Evolutionary conservation across 2,888 invertebrate genomes (phyloP).

Genomic region (Heliconius hortense): DNA sequence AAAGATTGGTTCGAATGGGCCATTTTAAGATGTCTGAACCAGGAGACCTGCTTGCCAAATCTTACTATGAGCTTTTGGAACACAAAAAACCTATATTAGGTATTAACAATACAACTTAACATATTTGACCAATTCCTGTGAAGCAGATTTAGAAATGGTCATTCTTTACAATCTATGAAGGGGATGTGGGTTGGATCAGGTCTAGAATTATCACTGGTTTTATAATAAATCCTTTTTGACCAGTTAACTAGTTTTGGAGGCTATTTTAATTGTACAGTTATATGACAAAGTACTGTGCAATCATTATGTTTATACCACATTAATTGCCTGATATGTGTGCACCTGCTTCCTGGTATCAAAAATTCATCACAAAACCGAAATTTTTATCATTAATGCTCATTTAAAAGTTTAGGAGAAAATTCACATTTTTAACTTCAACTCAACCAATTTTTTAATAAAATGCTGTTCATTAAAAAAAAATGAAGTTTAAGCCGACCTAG

Average conservation of each 20-base stretch:
- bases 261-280: not conserved
- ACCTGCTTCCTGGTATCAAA: not conserved
- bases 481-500: too few relatives aligned
- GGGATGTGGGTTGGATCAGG: too few relatives aligned
- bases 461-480: not conserved
- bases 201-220: too few relatives aligned
- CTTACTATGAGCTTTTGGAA: slow-evolving; percentile 95
- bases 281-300: not conserved
- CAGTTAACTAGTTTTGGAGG: not conserved
- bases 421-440: not conserved
- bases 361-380: not conserved
- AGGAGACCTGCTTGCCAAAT: slow-evolving; percentile 92
- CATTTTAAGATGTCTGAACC: slow-evolving; percentile 94
- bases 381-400: not conserved
- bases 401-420: not conserved
- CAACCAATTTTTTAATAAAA: not conserved
- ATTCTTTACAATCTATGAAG: too few relatives aligned
- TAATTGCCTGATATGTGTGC: not conserved
- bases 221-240: too few relatives aligned
- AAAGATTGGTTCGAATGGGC: slow-evolving; percentile 94
- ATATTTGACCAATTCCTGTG: not conserved
- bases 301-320: too few relatives aligned
- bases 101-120: slow-evolving; percentile 54
- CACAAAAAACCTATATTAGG: slow-evolving; percentile 96
- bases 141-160: too few relatives aligned